Evolutionary conservation across 2,113 vertebrate species (phyloP).

Genomic region (Nycticorax nycticorax): DNA sequence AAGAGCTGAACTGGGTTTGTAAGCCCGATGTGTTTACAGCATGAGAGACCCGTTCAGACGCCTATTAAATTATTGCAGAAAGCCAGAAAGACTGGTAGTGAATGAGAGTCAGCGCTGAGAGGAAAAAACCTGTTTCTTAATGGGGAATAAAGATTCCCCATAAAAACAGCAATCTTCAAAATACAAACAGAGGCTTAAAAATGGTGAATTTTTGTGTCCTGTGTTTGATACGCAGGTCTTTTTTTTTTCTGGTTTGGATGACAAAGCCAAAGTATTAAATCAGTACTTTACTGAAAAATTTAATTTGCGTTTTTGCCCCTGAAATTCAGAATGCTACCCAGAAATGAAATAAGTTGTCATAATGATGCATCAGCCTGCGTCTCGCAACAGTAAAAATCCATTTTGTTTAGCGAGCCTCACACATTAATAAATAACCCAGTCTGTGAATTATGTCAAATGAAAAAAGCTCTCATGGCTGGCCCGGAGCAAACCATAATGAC

Average conservation of each 20-base stretch:
- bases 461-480: slow-evolving; percentile 21
- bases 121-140: neutral
- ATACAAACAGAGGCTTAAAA: neutral
- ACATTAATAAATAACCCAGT: slow-evolving; percentile 59
- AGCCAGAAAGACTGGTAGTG: neutral
- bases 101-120: neutral
- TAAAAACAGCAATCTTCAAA: neutral
- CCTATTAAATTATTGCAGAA: slow-evolving; percentile 16
- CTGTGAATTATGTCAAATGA: slow-evolving; percentile 34
- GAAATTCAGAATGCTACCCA: neutral
- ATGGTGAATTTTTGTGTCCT: neutral
- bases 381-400: slow-evolving; percentile 12
- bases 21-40: slow-evolving; percentile 37
- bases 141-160: neutral
- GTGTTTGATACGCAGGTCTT: neutral
- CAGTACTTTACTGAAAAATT: neutral
- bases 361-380: slow-evolving; percentile 16
- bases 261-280: neutral
- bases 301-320: neutral
- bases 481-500: slow-evolving; percentile 15
- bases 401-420: slow-evolving; percentile 45
- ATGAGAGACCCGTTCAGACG: neutral
- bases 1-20: neutral
- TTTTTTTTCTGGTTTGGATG: neutral
- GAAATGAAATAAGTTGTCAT: slow-evolving; percentile 15